Evolutionary conservation across 2,797 vertebrate genomes (phyloP), one percentile per base, ranked within the genome.

Genomic region (Liparis tanakae): DNA sequence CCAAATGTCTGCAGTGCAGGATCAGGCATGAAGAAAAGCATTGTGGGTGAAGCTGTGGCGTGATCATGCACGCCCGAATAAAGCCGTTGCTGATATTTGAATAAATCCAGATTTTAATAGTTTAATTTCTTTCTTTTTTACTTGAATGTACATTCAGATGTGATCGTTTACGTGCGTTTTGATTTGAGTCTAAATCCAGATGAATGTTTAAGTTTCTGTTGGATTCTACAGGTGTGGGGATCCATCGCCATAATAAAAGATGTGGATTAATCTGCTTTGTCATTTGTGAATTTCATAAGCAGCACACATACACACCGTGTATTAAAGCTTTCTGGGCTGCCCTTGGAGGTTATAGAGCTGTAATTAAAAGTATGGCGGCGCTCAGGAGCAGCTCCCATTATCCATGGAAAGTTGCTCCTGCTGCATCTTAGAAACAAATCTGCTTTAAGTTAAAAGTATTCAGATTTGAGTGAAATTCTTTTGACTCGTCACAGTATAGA

Each of bases 221-320:
- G 59, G 37, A 68, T 53, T 73, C 8, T 10, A 7, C 20, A 30
- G 48, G 25, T 61, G 13, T 70, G 48, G 55, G 20, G 4, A 43
- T 65, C 4, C 20, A 50, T 62, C 77, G 54, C 61, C 64, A 18
- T 60, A 83, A 87, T 87, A 85, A 87, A 91, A 58, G 17, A 7
- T 79, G 74, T 84, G 22, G n/a, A 76, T 70, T 46, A 41, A 70
- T 72, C 20, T 36, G 36, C 20, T 61, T 58, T 63, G 72, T 78
- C 22, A 0, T 36, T 48, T 37, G 9, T 79, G 57, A 37, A 17
- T 50, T 59, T 72, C 5, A 30, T 71, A 7, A 6, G 2, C 10
- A 56, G 5, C 37, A 2, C 43, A n/a, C 20, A 3, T 0, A 53
- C 55, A 56, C 48, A 56, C 17, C 10, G 15, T 48, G 17, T 17